Evolutionary conservation across 2,797 vertebrate genomes (phyloP), one percentile per base, ranked within the genome.

Genomic region (Sebastes aleutianus): DNA sequence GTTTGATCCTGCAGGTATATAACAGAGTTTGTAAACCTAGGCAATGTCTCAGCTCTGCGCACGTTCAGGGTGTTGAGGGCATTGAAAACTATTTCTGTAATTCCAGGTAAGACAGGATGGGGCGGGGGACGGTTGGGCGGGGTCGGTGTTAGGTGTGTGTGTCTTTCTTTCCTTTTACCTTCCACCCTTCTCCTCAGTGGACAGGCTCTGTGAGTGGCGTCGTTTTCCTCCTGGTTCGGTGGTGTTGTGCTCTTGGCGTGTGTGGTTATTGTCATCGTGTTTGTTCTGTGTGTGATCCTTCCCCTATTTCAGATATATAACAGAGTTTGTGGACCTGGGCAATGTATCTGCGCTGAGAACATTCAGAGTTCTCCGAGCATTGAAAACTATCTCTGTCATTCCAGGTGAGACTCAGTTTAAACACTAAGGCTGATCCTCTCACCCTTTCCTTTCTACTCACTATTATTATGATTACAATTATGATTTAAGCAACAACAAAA

Each of bases 1-100:
- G 96, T 99, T 97, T 99, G 96, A 98, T 99, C 97, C 98, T 98
- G 97, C 98, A 99, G 98, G 98, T 99, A 99, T 99, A 97, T 99
- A 98, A 99, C 98, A 99, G 98, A 99, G 97, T 99, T 99, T 99
- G 98, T 99, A 99, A 99, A 99, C 98, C 98, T 99, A 99, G 98
- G 98, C 98, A 99, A 99, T 99, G 97, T 99, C 97, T 99, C 98
- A 99, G 98, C 98, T 98, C 97, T 99, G 24, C 98, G 98, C 78
- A 97, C 97, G 94, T 97, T 98, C 97, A 98, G 97, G 96, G 97
- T 98, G 95, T 96, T 98, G 98, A 99, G 98, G 98, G 98, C 98
- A 98, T 99, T 99, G 98, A 99, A 99, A 99, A 99, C 98, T 96
- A 99, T 99, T 98, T 99, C 98, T 97, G 98, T 99, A 96, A 99